These are phyloP conservation scores for Parasteatoda lunata DNA, from an alignment of 2,888 invertebrate species.

Conservation along the genomic window DNA sequence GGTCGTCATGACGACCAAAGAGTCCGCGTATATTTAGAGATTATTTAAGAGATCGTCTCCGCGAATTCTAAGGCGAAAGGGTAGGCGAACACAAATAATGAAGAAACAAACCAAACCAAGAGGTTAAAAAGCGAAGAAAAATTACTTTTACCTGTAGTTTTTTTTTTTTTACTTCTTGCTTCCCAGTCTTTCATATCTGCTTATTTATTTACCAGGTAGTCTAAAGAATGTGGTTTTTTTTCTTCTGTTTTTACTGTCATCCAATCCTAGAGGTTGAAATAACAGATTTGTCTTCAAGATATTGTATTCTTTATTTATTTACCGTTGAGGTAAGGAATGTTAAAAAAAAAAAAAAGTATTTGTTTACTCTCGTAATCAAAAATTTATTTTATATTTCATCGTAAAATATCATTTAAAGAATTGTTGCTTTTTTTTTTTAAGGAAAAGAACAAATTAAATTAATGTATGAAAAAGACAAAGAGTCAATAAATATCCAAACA, in stretches of 20 bases:
- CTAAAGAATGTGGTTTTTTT: slow-evolving; percentile 21
- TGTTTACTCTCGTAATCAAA: not conserved
- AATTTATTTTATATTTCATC: slow-evolving; percentile 1
- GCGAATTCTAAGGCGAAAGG: slow-evolving; percentile 8
- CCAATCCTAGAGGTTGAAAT: not conserved
- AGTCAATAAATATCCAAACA: too few relatives aligned
- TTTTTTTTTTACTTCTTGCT: not conserved
- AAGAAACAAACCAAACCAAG: slow-evolving; percentile 34
- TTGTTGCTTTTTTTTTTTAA: not conserved
- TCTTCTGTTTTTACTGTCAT: not conserved
- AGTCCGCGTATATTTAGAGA: slow-evolving; percentile 58
- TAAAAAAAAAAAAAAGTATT: not conserved
- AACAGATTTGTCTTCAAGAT: not conserved
- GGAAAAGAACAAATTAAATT: not conserved
- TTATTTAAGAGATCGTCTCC: slow-evolving; percentile 55
- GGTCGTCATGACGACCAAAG: slow-evolving; percentile 39
- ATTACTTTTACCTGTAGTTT: not conserved
- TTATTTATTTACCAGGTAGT: slow-evolving; percentile 46
- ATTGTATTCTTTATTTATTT: not conserved
- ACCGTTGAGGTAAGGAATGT: not conserved
- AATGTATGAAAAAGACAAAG: too few relatives aligned
- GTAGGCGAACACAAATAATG: slow-evolving; percentile 24
- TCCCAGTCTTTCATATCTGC: not conserved
- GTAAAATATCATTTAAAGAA: not conserved
- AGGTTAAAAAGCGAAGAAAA: slow-evolving; percentile 25